phyloP scores from a whole-genome alignment of 2,113 vertebrate genomes.

The Leucosticte australis region DNA sequence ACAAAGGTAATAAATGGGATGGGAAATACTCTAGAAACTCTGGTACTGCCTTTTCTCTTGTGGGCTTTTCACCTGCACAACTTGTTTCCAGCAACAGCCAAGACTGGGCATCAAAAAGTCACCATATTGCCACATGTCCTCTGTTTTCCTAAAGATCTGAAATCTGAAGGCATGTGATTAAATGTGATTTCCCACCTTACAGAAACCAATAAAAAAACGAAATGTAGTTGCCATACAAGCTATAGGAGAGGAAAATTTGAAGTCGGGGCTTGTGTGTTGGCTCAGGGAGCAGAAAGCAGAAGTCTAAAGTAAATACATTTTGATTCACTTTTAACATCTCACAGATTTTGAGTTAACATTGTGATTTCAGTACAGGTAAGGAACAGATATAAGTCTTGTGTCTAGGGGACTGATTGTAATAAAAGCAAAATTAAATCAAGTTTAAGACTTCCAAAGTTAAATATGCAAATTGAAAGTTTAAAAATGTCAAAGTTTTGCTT shows the following conservation, averaged over 20 bases:
- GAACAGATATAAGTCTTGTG: not conserved
- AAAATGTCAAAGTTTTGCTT: not conserved
- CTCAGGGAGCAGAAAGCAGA: not conserved
- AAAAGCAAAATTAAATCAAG: not conserved
- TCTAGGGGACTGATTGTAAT: not conserved
- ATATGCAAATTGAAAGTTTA: not conserved
- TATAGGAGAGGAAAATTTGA: not conserved
- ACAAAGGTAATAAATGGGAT: not conserved
- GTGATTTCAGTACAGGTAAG: not conserved
- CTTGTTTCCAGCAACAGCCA: not conserved
- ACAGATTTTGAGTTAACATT: not conserved
- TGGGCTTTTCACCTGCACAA: not conserved
- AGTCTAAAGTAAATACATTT: not conserved
- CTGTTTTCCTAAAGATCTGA: not conserved
- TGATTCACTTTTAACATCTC: not conserved
- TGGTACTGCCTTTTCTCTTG: not conserved
- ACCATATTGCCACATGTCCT: accelerated
- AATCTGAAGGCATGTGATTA: not conserved
- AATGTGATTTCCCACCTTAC: not conserved
- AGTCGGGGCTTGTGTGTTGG: not conserved
- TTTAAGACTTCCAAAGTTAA: not conserved
- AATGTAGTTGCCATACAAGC: not conserved
- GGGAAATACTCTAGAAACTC: not conserved
- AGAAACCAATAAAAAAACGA: not conserved
- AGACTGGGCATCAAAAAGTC: not conserved